Conservation (phyloP, 2,888 invertebrate species). For the Cataglyphis altisquamis region DNA sequence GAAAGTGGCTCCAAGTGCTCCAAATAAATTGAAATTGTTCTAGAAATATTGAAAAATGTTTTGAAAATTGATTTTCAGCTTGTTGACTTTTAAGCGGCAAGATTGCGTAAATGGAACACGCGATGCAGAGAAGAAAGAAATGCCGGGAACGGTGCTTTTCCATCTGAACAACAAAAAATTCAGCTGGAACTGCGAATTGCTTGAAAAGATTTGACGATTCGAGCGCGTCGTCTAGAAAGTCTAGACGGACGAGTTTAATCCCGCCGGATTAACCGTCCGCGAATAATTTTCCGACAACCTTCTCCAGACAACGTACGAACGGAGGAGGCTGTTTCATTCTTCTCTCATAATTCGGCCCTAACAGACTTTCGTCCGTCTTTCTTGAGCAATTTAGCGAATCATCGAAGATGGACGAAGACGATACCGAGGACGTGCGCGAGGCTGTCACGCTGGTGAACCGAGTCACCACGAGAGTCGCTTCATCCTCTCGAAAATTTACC, state of each 20-base stretch:
- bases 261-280: slow-evolving; percentile 12
- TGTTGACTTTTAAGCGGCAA: background rate
- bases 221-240: slow-evolving; percentile 1
- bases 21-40: background rate
- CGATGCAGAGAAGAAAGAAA: slow-evolving; percentile 35
- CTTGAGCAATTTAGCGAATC: background rate
- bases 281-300: slow-evolving; percentile 76
- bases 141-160: background rate
- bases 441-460: slow-evolving; percentile 69
- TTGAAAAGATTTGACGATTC: slow-evolving; percentile 10
- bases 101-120: background rate
- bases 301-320: background rate
- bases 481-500: slow-evolving; percentile 56
- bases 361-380: background rate
- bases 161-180: background rate
- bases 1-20: slow-evolving; percentile 48
- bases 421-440: slow-evolving; percentile 79
- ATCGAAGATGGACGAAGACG: slow-evolving; percentile 82
- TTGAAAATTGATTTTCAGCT: slow-evolving; percentile 68
- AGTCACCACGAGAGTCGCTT: slow-evolving; percentile 58
- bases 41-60: slow-evolving; percentile 41
- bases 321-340: background rate
- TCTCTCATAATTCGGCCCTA: slow-evolving; percentile 21
- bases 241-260: background rate
- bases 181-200: slow-evolving; percentile 29